Base-by-base conservation (phyloP, 2,888 invertebrate genomes). In the Trissolcus brochymenae region DNA sequence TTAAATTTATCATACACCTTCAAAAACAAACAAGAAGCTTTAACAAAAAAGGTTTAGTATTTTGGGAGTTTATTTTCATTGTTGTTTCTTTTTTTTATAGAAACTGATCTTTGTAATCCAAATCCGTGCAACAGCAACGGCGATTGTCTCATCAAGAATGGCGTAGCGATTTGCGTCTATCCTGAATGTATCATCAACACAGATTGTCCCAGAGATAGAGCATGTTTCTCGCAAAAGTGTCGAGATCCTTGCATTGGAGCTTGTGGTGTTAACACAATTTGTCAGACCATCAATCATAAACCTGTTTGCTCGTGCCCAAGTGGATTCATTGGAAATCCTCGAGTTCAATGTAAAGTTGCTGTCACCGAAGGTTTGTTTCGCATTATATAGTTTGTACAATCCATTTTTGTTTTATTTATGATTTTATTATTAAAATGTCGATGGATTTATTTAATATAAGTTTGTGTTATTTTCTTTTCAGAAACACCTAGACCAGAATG, bases 151-250 rank as follows among this genome's bases (percentile, higher is more conserved):
- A 91, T 94, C 0, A 91, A 93, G 73, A 94, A 94, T 78, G 91
- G 91, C 14, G 91, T 92, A 3, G 94, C 95, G 0, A 91, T 92
- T 61, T 96, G 96, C 84, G 91, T 92, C 65, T 96, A 95, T 88
- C 96, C 96, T 0, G 97, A 96, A 88, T 97, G 97, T 88, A 91
- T 96, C 2, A 93, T 95, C 64, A 96, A 96, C 85, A 94, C 94
- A n/a, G 96, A 97, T 83, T 97, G 97, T 89, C 92, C 95, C 0
- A 92, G 94, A 67, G 93, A 95, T 80, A 93, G 94, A 81, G 94
- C 95, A 1, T 97, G 96, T 85, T 94, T 94, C 83, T 92, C 93
- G 46, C 95, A 95, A 81, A 94, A 94, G 86, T 97, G 97, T 85
- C 91, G 93, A 75, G 95, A 97, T 89, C 96, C 96, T 46, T 95